phyloP scores from a whole-genome alignment of 2,888 invertebrate species.

The Mermis nigrescens region DNA sequence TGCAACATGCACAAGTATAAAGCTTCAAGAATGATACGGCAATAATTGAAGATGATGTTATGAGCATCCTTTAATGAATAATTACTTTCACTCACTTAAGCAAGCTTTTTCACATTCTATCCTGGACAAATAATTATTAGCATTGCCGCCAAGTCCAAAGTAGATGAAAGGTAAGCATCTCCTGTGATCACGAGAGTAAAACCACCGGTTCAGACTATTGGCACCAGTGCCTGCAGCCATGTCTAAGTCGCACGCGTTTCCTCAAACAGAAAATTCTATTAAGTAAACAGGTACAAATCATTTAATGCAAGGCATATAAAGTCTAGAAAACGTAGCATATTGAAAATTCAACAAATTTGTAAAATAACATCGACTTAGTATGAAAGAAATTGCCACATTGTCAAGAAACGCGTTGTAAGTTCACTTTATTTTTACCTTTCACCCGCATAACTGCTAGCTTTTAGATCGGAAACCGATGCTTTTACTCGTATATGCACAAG shows the following conservation, averaged over 20 bases:
- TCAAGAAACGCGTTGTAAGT: too few species aligned
- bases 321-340: too few species aligned
- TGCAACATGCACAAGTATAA: too few species aligned
- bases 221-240: conserved; percentile 30
- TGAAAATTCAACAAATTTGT: too few species aligned
- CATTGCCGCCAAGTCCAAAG: conserved; percentile 20
- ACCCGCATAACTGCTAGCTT: too few species aligned
- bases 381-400: too few species aligned
- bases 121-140: conserved; percentile 21
- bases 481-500: too few species aligned
- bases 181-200: conserved; percentile 13
- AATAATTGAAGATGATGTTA: background rate
- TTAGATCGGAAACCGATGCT: too few species aligned
- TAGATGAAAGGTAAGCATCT: conserved; percentile 19
- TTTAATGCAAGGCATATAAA: too few species aligned
- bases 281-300: background rate
- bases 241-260: conserved; percentile 29
- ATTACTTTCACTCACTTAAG: conserved; percentile 13
- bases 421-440: too few species aligned
- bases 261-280: background rate
- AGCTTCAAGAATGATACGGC: too few species aligned
- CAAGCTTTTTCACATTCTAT: conserved; percentile 19
- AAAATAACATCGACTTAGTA: too few species aligned
- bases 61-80: background rate
- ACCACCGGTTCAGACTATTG: conserved; percentile 17